A percentile compares a stretch with the other conserved stretches of the same genome.
These are phyloP conservation scores for Anthophora plumipes DNA, from an alignment of 2,888 invertebrate species.

Conservation along the genomic window DNA sequence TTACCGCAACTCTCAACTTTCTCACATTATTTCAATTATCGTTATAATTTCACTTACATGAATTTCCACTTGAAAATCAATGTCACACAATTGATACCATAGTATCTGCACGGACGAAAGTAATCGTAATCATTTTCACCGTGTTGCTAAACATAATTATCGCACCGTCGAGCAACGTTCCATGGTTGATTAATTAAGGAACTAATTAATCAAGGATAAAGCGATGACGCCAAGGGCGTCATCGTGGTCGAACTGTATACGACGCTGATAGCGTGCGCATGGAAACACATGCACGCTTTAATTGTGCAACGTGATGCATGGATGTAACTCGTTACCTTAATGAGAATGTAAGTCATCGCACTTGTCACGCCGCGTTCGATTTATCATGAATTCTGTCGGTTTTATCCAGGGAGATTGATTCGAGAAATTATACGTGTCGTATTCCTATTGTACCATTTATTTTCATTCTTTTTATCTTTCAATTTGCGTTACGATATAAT, in stretches of 20 bases:
- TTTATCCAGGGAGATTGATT: constrained; percentile 44
- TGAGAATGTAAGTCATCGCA: constrained; percentile 57
- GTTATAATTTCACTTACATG: neutral
- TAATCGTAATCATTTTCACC: constrained; percentile 20
- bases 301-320: constrained; percentile 44
- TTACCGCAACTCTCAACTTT: too few species aligned
- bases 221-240: constrained; percentile 49
- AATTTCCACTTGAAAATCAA: neutral
- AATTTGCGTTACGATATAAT: constrained; percentile 45
- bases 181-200: constrained; percentile 51
- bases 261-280: constrained; percentile 27
- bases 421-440: constrained; percentile 46
- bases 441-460: constrained; percentile 36
- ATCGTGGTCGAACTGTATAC: constrained; percentile 25
- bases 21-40: neutral
- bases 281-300: constrained; percentile 38
- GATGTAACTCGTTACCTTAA: constrained; percentile 58
- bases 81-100: neutral
- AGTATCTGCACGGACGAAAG: neutral
- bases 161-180: constrained; percentile 9
- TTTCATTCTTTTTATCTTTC: constrained; percentile 37
- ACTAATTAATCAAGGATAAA: constrained; percentile 61
- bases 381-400: constrained; percentile 47
- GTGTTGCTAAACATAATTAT: constrained; percentile 35
- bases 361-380: constrained; percentile 56